Evolutionary conservation across 2,888 invertebrate species (phyloP).

Genomic region (Cryptus viduatorius): DNA sequence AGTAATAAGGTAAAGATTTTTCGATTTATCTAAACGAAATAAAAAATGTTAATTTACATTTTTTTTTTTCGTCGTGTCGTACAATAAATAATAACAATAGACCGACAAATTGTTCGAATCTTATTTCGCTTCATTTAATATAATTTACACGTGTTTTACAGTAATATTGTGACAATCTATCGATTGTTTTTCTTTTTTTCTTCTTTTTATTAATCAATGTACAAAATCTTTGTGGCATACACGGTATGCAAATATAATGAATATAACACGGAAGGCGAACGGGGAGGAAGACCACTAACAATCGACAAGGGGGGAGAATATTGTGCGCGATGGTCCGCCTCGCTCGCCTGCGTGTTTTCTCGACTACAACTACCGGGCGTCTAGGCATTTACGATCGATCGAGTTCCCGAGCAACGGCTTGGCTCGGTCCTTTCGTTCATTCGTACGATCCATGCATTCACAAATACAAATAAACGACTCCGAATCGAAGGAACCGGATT

Average conservation of each 20-base stretch:
- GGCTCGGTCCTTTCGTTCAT: conserved; percentile 11
- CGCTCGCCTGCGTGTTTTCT: conserved; percentile 50
- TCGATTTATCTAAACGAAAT: conserved; percentile 15
- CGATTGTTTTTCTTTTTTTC: conserved; percentile 17
- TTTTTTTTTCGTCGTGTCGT: neutral
- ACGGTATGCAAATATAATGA: conserved; percentile 77
- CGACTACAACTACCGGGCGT: conserved; percentile 48
- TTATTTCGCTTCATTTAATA: neutral
- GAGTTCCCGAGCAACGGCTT: conserved; percentile 11
- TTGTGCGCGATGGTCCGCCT: conserved; percentile 38
- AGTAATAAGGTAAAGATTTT: neutral
- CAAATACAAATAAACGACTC: conserved; percentile 1
- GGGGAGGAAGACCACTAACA: conserved; percentile 15
- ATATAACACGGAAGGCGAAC: conserved; percentile 11
- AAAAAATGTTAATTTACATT: neutral
- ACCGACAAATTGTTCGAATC: neutral
- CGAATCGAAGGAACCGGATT: conserved; percentile 6
- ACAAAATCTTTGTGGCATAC: conserved; percentile 79
- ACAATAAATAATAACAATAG: conserved; percentile 17
- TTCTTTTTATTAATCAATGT: conserved; percentile 74
- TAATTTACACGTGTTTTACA: conserved; percentile 5
- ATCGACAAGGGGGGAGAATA: conserved; percentile 10
- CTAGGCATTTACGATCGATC: conserved; percentile 63
- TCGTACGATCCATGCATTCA: neutral
- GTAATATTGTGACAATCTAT: neutral